Evolutionary conservation across 1,140 invertebrate genomes (phyloP).

Genomic region (Drosophila persimilis): DNA sequence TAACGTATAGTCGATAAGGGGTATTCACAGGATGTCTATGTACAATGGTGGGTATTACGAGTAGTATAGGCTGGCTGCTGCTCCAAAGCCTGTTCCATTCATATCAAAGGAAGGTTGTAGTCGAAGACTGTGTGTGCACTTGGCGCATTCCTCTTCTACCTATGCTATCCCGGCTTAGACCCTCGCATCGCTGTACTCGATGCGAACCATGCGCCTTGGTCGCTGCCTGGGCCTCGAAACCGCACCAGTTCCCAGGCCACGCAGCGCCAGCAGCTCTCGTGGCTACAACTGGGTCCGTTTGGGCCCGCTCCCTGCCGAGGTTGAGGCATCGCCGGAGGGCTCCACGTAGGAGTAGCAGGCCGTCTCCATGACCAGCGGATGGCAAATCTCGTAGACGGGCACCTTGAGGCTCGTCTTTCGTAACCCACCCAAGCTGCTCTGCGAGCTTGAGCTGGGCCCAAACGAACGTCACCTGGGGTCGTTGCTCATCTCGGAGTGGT

Average conservation of each 20-base stretch:
- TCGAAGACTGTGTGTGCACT: too few relatives aligned
- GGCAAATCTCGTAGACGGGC: constrained; percentile 80
- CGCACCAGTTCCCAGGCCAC: constrained; percentile 43
- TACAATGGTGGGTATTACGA: constrained; percentile 22
- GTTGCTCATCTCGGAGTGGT: constrained; percentile 82
- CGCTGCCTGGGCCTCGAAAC: constrained; percentile 48
- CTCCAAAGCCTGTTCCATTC: background rate
- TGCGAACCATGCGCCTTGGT: constrained; percentile 65
- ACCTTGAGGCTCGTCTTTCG: constrained; percentile 77
- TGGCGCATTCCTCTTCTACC: too few relatives aligned
- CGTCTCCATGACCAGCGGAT: constrained; percentile 81
- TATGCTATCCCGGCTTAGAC: constrained; percentile 29
- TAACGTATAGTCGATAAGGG: constrained; percentile 7
- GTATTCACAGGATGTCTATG: constrained; percentile 12
- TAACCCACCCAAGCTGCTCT: constrained; percentile 79
- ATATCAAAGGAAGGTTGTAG: constrained; percentile 2
- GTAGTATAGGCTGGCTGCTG: background rate
- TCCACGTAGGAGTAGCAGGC: constrained; percentile 72
- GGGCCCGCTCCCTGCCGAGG: constrained; percentile 11
- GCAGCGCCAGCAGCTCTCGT: constrained; percentile 71
- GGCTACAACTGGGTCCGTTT: constrained; percentile 78
- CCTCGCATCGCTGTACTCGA: constrained; percentile 70
- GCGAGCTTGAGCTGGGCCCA: constrained; percentile 81
- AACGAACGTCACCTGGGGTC: constrained; percentile 85
- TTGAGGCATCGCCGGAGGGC: constrained; percentile 38